Base-by-base conservation (phyloP, 2,888 invertebrate species). In the Limnephilus rhombicus region DNA sequence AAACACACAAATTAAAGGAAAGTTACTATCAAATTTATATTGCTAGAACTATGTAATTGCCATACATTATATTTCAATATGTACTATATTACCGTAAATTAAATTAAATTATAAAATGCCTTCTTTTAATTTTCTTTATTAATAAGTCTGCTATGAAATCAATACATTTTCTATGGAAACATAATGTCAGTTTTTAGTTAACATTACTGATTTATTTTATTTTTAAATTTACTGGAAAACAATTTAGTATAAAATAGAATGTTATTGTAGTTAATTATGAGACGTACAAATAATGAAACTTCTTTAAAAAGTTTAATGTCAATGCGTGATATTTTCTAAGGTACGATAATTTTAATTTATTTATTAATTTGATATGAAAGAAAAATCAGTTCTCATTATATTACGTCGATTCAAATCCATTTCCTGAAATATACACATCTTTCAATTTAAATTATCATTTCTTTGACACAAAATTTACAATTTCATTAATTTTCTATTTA, bases 371-470 rank as follows among this genome's bases (percentile, higher is more conserved):
- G n/a, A 68, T 68, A 68, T 68, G 68, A 68, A 68, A 68, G 68
- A 68, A 68, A 68, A 68, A 68, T 68, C 68, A 68, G 68, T 68
- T 68, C 68, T 68, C 68, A 68, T 68, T 68, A 68, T 68, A n/a
- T 68, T 68, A 68, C n/a, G n/a, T n/a, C 11, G n/a, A 68, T 68
- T 68, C 68, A 68, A 68, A 68, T 68, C n/a, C 68, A 68, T 68
- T 68, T 68, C 24, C 7, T 68, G 68, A 68, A n/a, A 68, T 68
- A 68, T 68, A 68, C 68, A 68, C 24, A 7, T 68, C 24, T n/a
- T 68, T 68, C 9, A 9, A 68, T 24, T 68, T 68, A 68, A 68
- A 68, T 68, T 68, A 68, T n/a, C 68, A 68, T n/a, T 68, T 68
- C 68, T 68, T 68, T 68, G 68, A 68, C 68, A 68, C 68, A 68